These are phyloP conservation scores for Synergus laeviventris DNA, from an alignment of 2,888 invertebrate genomes.

Conservation along the genomic window DNA sequence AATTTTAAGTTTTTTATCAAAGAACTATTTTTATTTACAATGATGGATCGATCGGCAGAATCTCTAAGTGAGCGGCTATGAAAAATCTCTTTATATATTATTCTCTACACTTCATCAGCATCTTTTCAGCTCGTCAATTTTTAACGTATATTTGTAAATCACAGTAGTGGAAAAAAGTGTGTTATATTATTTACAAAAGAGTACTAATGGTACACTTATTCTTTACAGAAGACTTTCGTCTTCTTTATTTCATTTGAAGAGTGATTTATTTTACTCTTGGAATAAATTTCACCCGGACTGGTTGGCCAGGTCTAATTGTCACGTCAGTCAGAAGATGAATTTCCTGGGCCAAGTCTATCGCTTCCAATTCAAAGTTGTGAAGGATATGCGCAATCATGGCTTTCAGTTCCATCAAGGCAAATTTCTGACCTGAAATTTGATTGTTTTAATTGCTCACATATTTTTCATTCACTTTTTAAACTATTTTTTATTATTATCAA, in stretches of 20 bases:
- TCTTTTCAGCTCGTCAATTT: neutral
- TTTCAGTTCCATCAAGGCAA: constrained; percentile 67
- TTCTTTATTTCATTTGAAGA: neutral
- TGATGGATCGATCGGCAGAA: neutral
- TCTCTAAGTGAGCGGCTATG: neutral
- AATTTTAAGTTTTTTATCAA: neutral
- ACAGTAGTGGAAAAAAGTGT: neutral
- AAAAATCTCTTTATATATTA: neutral
- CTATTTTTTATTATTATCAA: neutral
- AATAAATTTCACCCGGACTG: constrained; percentile 59
- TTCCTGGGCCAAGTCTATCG: constrained; percentile 61
- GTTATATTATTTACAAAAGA: neutral
- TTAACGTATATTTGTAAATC: neutral
- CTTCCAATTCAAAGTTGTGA: constrained; percentile 63
- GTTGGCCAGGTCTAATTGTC: constrained; percentile 57
- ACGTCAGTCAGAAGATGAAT: constrained; percentile 56
- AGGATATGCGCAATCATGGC: constrained; percentile 58
- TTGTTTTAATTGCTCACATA: neutral
- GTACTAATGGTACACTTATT: neutral
- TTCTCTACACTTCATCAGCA: neutral
- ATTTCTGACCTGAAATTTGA: constrained; percentile 57
- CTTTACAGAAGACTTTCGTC: neutral
- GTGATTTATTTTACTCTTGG: constrained; percentile 9
- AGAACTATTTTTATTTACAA: neutral
- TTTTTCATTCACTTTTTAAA: neutral